Evolutionary conservation across 2,113 vertebrate genomes (phyloP).

Genomic region (Catharus minimus): DNA sequence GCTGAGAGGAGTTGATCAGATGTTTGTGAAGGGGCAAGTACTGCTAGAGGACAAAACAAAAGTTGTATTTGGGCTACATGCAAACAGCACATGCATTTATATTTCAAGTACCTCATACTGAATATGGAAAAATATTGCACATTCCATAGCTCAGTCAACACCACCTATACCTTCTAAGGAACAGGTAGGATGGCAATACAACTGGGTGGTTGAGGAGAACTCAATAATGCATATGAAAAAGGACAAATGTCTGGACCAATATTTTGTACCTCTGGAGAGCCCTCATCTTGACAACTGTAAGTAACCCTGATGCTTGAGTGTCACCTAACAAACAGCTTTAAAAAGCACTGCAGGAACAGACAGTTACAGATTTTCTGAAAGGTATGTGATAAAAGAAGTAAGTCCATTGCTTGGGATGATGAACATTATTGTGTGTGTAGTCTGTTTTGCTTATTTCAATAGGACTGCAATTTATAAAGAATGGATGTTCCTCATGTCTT

Average conservation of each 20-base stretch:
- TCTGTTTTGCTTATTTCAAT: background rate
- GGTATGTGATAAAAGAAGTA: background rate
- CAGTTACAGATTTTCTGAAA: background rate
- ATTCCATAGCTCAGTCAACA: background rate
- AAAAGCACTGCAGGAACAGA: accelerated
- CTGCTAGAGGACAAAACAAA: background rate
- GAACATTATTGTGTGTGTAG: background rate
- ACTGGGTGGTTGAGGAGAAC: background rate
- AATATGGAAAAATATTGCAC: background rate
- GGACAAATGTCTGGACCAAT: background rate
- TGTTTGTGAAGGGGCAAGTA: background rate
- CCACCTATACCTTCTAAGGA: background rate
- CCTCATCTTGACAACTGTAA: background rate
- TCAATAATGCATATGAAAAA: background rate
- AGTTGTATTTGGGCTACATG: background rate
- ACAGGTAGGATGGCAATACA: background rate
- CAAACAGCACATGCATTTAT: background rate
- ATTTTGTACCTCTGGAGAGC: background rate
- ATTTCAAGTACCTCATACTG: background rate
- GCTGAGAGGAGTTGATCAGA: background rate
- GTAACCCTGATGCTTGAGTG: background rate
- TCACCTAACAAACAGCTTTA: background rate
- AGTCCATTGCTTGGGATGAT: background rate
- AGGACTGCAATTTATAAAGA: background rate
- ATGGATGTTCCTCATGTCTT: background rate